Percentiles rank a stretch among this genome's conserved stretches.
Evolutionary conservation across 2,888 invertebrate genomes (phyloP).

Genomic region (Uropetala carovei): DNA sequence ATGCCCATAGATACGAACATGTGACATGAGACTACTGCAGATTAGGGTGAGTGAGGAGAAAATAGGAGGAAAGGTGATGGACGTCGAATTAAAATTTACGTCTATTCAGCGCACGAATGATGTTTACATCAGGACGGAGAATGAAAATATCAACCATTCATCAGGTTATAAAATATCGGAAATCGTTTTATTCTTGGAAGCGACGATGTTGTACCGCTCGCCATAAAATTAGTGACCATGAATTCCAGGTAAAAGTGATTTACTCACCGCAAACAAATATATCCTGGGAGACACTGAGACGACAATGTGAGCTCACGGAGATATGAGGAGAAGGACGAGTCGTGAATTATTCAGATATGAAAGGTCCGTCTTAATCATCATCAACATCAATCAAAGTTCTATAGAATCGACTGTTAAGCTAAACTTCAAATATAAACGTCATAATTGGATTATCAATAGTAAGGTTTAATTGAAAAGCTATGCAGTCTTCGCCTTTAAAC

Average conservation of each 20-base stretch:
- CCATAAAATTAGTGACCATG: constrained; percentile 37
- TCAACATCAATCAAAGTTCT: too few species aligned
- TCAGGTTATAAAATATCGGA: constrained; percentile 12
- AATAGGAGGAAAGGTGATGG: background rate
- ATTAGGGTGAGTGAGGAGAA: background rate
- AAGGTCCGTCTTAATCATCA: too few species aligned
- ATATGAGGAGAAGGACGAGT: background rate
- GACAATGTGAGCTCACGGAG: background rate
- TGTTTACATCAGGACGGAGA: background rate
- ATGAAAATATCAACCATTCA: constrained; percentile 12
- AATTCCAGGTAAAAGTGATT: constrained; percentile 11
- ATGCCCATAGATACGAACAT: background rate
- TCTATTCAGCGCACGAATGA: background rate
- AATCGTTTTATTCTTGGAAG: constrained; percentile 34
- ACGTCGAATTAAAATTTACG: constrained; percentile 27
- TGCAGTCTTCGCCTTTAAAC: too few species aligned
- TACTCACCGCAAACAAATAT: background rate
- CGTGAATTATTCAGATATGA: background rate
- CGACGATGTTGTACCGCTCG: background rate
- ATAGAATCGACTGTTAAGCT: too few species aligned
- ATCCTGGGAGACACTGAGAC: background rate
- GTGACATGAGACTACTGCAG: background rate
- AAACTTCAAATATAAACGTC: too few species aligned
- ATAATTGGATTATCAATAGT: too few species aligned
- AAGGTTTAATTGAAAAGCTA: too few species aligned